Evolutionary conservation across 2,113 vertebrate genomes (phyloP).

Genomic region (Sporophila hypoxantha): DNA sequence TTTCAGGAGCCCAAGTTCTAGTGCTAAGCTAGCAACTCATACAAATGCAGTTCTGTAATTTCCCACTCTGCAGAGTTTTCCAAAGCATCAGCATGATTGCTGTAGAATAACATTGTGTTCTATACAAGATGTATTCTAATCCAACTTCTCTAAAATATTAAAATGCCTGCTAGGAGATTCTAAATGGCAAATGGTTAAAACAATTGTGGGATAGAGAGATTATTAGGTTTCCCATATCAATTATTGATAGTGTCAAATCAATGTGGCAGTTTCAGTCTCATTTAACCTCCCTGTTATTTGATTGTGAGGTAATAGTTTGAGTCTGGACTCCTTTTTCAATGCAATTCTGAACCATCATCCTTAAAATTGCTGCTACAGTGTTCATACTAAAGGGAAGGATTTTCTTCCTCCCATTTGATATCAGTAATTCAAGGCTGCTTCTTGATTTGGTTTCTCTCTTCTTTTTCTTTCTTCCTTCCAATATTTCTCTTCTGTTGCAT

Average conservation of each 20-base stretch:
- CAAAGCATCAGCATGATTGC: fast-evolving
- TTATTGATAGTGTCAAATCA: constrained; percentile 20
- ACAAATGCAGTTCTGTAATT: not conserved
- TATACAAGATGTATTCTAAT: not conserved
- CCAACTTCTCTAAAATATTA: not conserved
- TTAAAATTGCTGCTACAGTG: not conserved
- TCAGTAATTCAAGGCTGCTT: not conserved
- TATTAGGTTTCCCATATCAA: not conserved
- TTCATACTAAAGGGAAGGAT: not conserved
- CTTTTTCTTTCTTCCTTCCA: not conserved
- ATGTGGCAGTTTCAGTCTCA: not conserved
- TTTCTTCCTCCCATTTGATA: not conserved
- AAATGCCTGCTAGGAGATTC: not conserved
- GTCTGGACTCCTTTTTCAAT: not conserved
- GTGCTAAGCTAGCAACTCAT: not conserved
- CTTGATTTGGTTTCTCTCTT: not conserved
- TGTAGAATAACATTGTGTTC: not conserved
- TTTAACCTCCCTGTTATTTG: not conserved
- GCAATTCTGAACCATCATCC: not conserved
- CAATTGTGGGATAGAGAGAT: not conserved
- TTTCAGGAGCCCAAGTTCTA: not conserved
- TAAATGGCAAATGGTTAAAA: not conserved
- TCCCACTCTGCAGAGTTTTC: not conserved
- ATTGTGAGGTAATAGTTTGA: not conserved
- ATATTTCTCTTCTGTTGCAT: not conserved